phyloP scores from a whole-genome alignment of 2,888 invertebrate species.

The Nasonia oneida region DNA sequence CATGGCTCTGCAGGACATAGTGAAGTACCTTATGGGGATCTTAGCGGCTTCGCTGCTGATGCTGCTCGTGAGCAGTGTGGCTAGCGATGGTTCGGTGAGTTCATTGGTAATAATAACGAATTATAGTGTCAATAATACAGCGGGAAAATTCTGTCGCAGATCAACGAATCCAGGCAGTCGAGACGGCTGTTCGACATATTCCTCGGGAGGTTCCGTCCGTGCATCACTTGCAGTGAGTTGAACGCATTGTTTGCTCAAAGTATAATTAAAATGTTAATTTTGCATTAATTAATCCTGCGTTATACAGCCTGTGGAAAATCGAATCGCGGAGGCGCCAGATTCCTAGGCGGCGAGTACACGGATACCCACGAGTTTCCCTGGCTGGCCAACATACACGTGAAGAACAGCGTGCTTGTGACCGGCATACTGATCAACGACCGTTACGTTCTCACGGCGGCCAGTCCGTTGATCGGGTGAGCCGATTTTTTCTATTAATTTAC shows the following conservation, averaged over 20 bases:
- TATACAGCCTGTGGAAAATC: slow-evolving; percentile 80
- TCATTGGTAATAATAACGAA: too few relatives aligned
- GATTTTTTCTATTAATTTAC: not conserved
- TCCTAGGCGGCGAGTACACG: slow-evolving; percentile 80
- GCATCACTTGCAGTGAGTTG: slow-evolving; percentile 74
- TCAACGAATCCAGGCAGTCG: slow-evolving; percentile 17
- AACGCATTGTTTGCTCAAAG: too few relatives aligned
- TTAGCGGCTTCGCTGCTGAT: not conserved
- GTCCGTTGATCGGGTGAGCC: slow-evolving; percentile 80
- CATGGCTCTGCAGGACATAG: slow-evolving; percentile 73
- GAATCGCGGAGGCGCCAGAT: slow-evolving; percentile 77
- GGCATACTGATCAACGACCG: slow-evolving; percentile 82
- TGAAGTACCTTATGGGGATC: slow-evolving; percentile 71
- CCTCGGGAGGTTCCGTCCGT: slow-evolving; percentile 71
- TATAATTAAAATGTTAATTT: too few relatives aligned
- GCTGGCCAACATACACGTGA: slow-evolving; percentile 80
- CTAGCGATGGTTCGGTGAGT: slow-evolving; percentile 16
- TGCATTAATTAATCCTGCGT: too few relatives aligned
- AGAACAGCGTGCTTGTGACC: slow-evolving; percentile 74
- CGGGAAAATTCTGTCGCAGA: not conserved
- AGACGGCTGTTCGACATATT: slow-evolving; percentile 73
- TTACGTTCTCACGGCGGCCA: slow-evolving; percentile 82
- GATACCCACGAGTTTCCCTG: slow-evolving; percentile 82
- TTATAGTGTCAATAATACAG: too few relatives aligned
- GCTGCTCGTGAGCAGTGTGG: not conserved